Conservation (phyloP, 2,888 invertebrate genomes). For the Eupithecia subumbrata region DNA sequence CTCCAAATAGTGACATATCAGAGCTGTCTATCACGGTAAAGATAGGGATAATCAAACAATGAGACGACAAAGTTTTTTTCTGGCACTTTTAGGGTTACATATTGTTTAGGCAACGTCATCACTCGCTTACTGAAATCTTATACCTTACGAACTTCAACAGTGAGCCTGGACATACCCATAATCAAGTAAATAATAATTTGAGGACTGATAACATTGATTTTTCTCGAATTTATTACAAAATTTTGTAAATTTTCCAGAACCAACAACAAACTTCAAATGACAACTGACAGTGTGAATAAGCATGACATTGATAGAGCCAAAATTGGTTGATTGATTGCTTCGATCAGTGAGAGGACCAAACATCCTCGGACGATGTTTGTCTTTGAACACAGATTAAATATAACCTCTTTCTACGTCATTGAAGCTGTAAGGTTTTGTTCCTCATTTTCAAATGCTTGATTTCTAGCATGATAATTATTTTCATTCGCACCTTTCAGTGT, state of each 20-base stretch:
- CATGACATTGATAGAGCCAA: neutral
- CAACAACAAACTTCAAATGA: constrained; percentile 21
- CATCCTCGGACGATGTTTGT: no score
- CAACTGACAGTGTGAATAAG: neutral
- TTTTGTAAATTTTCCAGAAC: constrained; percentile 19
- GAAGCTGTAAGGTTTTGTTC: neutral
- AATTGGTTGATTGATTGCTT: no score
- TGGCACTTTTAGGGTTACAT: constrained; percentile 81
- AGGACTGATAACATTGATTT: neutral
- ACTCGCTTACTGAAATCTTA: constrained; percentile 57
- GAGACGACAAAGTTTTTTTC: constrained; percentile 77
- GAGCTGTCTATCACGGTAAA: constrained; percentile 49
- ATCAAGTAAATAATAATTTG: no score
- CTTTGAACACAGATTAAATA: no score
- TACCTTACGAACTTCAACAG: constrained; percentile 28
- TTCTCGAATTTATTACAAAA: constrained; percentile 11
- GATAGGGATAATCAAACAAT: constrained; percentile 70
- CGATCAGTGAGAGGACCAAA: no score
- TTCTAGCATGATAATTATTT: neutral
- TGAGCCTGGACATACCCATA: constrained; percentile 23
- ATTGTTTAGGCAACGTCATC: constrained; percentile 76
- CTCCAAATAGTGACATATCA: constrained; percentile 81
- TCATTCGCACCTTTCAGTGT: neutral
- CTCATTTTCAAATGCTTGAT: neutral
- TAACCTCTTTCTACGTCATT: no score